Base-by-base conservation (phyloP, 1,140 invertebrate genomes). In the Halesus radiatus region DNA sequence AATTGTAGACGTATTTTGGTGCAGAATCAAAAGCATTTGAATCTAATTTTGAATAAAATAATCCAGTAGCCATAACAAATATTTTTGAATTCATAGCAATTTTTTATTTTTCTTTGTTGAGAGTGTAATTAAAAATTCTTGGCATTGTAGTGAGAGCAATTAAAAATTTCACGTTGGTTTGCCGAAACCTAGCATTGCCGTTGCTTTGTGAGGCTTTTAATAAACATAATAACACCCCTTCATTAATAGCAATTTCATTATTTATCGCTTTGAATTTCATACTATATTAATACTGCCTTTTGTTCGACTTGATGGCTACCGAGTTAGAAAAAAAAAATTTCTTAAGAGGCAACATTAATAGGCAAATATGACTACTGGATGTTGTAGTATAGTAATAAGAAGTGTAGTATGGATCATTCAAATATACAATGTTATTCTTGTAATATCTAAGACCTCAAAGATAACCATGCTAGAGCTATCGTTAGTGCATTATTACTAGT, bases 251-350 rank as follows among this genome's bases (percentile, higher is more conserved):
- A 74, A 45, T 74, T 74, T 54, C 52, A 56, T 29, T 74, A 52
- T 54, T 53, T 73, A 26, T 54, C 53, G 52, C 45, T 22, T 6
- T 18, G 70, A 22, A 52, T 54, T 52, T 54, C 52, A 73, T 29
- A 29, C 26, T 52, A 54, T 23, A 73, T 73, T 54, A 53, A 74
- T 56, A 74, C 45, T 54, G 53, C 70, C 70, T 78, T 81, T 81
- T 81, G 76, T 81, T 15, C 64, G 23, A 18, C 15, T 26, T 78
- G 75, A 81, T 54, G 56, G 74, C 74, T 75, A 74, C 80, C 52
- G 76, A 81, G 80, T 76, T 56, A 70, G 76, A 68, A 79, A 50
- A 70, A 79, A 76, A 79, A 76, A 79, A 18, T 79, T 76, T 81
- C 73, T 79, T 70, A 29, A 73, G 76, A 79, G 70, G 60, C 64